Evolutionary conservation across 2,888 invertebrate species (phyloP), one percentile per base, ranked within the genome.

Genomic region (Lampropteryx suffumata): DNA sequence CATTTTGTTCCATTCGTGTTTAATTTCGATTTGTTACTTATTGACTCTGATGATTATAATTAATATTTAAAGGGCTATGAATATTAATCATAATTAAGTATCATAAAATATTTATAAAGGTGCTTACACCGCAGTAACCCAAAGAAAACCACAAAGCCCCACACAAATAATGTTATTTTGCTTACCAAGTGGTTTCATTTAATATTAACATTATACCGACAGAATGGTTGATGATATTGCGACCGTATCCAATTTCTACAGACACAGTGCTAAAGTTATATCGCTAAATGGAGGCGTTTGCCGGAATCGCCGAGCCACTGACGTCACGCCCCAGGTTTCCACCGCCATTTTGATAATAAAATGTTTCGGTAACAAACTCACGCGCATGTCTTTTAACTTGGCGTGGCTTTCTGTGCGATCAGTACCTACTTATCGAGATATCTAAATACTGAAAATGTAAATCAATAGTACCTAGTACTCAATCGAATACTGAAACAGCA

Each of bases 301-400:
- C 47, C 55, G 56, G 56, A 61, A 56, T 60, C 63, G 49, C 54
- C 55, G 58, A 52, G 50, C 60, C 37, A 52, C 44, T 73, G 67
- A 76, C 80, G 77, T 76, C 75, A 77, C 68, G 57, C 56, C 61
- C 55, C 60, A 63, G 48, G 57, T 67, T 80, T 73, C 73, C 76
- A 73, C 77, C 79, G 81, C 80, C 82, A 82, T 84, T 82, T 82
- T 83, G 79, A 67, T 72, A 67, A 70, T 73, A 73, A 69, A 73
- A 69, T 67, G 62, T 55, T 65, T 74, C 50, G 50, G 29, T 55
- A 47, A 50, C 47, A 34, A 41, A 37, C 55, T 57, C 55, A 48
- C 53, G 59, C 53, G 51, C 56, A 52, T 55, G 36, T 36, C 26
- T 55, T 47, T 39, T 28, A 27, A 43, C 41, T 41, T 41, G 2